Percentiles rank a stretch among this genome's conserved stretches.
phyloP scores from a whole-genome alignment of 2,797 vertebrate species.

The Fistularia tabacaria region DNA sequence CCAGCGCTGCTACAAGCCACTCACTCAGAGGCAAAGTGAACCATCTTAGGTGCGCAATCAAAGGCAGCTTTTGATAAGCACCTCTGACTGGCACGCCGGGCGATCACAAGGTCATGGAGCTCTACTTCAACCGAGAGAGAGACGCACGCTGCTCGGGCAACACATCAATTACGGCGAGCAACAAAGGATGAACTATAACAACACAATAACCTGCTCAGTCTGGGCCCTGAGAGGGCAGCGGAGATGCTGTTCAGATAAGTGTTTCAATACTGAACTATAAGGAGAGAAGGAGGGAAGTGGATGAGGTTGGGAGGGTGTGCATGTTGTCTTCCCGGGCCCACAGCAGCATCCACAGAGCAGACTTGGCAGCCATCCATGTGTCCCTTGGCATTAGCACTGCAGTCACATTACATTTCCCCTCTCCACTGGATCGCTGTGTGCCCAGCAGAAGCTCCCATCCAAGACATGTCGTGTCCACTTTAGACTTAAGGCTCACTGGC shows the following conservation, averaged over 20 bases:
- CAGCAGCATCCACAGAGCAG: slow-evolving; percentile 48
- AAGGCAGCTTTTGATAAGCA: slow-evolving; percentile 58
- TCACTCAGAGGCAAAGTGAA: slow-evolving; percentile 44
- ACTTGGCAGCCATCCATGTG: slow-evolving; percentile 61
- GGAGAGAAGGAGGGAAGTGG: slow-evolving; percentile 34
- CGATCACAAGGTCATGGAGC: slow-evolving; percentile 53
- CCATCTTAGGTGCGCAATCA: slow-evolving; percentile 54
- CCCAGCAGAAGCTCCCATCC: slow-evolving; percentile 57
- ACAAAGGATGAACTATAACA: slow-evolving; percentile 56
- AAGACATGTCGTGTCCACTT: slow-evolving; percentile 65
- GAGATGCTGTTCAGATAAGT: slow-evolving; percentile 58
- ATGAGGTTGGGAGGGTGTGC: slow-evolving; percentile 13
- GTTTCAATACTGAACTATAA: slow-evolving; percentile 43
- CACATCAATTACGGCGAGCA: slow-evolving; percentile 47
- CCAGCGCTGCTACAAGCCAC: slow-evolving; percentile 29
- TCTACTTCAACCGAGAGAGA: slow-evolving; percentile 36
- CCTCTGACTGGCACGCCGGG: slow-evolving; percentile 43
- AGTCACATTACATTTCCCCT: slow-evolving; percentile 71
- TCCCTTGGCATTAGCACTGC: slow-evolving; percentile 62
- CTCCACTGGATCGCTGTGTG: slow-evolving; percentile 55
- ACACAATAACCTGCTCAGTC: slow-evolving; percentile 49
- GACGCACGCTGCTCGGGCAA: slow-evolving; percentile 21
- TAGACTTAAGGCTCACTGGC: slow-evolving; percentile 55
- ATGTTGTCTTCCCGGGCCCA: slow-evolving; percentile 52
- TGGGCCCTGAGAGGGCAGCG: slow-evolving; percentile 29